Conservation (phyloP, 2,797 vertebrate species). For the Melanitta fusca region DNA sequence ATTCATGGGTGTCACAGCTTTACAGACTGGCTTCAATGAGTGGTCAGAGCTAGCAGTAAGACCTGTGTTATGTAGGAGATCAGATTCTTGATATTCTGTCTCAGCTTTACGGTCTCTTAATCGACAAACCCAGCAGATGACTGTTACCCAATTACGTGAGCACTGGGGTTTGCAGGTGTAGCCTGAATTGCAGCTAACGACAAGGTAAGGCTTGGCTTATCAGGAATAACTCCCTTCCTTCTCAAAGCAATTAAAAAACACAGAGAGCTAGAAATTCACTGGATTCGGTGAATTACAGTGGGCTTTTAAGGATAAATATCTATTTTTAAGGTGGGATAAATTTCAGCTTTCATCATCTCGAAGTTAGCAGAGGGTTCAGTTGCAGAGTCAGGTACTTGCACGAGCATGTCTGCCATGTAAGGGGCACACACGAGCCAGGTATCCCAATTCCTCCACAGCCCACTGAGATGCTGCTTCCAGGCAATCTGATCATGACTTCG, state of each 20-base stretch:
- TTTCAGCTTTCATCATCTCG: background rate
- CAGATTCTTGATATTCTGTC: background rate
- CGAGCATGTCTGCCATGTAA: background rate
- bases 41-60: background rate
- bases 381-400: background rate
- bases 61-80: background rate
- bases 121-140: background rate
- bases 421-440: background rate
- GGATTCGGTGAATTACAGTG: background rate
- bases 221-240: background rate
- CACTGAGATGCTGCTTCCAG: background rate
- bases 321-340: background rate
- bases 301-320: background rate
- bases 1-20: background rate
- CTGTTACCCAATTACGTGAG: background rate
- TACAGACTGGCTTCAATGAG: background rate
- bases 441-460: background rate
- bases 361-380: background rate
- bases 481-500: background rate
- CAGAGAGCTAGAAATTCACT: background rate
- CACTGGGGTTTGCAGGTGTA: background rate
- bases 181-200: background rate
- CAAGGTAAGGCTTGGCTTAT: background rate
- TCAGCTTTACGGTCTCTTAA: background rate
- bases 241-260: background rate